A percentile compares a stretch with the other conserved stretches of the same genome.
phyloP scores from a whole-genome alignment of 1,140 invertebrate genomes.

The Atta cephalotes region DNA sequence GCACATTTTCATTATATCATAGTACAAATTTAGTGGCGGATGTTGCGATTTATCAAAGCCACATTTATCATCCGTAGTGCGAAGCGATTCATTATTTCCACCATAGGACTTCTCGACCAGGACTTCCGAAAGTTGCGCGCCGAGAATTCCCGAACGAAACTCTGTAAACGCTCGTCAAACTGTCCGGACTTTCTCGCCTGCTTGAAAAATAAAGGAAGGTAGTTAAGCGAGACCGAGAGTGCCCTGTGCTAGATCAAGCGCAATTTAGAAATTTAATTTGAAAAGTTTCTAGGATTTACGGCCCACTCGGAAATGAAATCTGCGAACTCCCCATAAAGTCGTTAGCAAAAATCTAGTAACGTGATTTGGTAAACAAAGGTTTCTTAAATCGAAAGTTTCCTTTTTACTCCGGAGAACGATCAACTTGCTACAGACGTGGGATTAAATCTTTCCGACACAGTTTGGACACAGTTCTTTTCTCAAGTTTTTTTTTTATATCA shows the following conservation, averaged over 20 bases:
- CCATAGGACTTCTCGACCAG: slow-evolving; percentile 23
- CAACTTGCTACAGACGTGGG: neutral
- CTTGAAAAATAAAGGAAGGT: slow-evolving; percentile 54
- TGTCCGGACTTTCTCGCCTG: slow-evolving; percentile 48
- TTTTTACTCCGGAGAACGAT: neutral
- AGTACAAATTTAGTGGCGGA: slow-evolving; percentile 48
- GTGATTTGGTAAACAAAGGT: slow-evolving; percentile 44
- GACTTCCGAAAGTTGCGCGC: slow-evolving; percentile 34
- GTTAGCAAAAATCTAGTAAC: slow-evolving; percentile 42
- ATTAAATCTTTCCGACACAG: neutral
- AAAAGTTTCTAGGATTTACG: slow-evolving; percentile 72
- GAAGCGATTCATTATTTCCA: slow-evolving; percentile 54
- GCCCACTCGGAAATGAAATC: slow-evolving; percentile 76
- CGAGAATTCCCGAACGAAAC: slow-evolving; percentile 48
- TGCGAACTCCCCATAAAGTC: slow-evolving; percentile 60
- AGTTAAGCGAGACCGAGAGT: slow-evolving; percentile 37
- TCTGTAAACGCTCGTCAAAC: slow-evolving; percentile 56
- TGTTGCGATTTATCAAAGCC: slow-evolving; percentile 52
- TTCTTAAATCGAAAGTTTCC: neutral
- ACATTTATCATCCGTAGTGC: slow-evolving; percentile 37
- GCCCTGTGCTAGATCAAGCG: slow-evolving; percentile 68
- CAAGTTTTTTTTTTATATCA: neutral
- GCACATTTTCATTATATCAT: slow-evolving; percentile 51
- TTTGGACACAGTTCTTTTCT: neutral
- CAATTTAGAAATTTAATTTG: slow-evolving; percentile 80